Base-by-base conservation (phyloP, 2,113 vertebrate species). In the Coreoperca whiteheadi region DNA sequence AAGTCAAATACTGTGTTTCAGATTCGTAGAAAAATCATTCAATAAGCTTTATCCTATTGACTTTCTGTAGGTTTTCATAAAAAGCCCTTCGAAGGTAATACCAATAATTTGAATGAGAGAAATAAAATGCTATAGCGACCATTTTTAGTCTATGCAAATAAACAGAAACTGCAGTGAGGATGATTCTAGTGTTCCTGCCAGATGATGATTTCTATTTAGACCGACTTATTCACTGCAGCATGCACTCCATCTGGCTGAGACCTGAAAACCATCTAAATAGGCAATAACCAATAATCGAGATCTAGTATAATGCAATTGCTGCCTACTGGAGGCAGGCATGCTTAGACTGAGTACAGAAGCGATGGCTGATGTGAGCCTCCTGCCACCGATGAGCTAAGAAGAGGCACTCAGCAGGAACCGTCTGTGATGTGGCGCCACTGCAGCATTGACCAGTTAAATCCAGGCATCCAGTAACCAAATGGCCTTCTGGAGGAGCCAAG, bases 381-480 rank as follows among this genome's bases (percentile, higher is more conserved):
- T 88, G 88, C 81, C 68, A 46, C 80, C 84, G 85, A 87, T 87
- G 91, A 87, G 76, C 87, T 74, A 79, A 82, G 77, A 77, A 79
- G 75, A 74, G 82, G 53, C 72, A 80, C 89, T 86, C 82, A 79
- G 79, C 81, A 68, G 73, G 87, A 79, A 81, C 83, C 41, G 69
- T 91, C 89, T 87, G 84, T 83, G 90, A 87, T 69, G 60, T 57
- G 78, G 70, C 59, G 80, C 82, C 86, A 65, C 23, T 77, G 79
- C 79, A 79, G 48, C 77, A 79, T 23, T 34, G 74, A 71, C 65
- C 80, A 75, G 83, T 88, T 90, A 90, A 89, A 92, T 85, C 89
- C 41, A 43, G 21, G 76, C 89, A 79, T 85, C 59, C 73, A 84
- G 74, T 71, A 77, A 91, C 87, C 92, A 91, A 93, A 91, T 85